Evolutionary conservation across 2,888 invertebrate species (phyloP).

Genomic region (Lycia hirtaria): DNA sequence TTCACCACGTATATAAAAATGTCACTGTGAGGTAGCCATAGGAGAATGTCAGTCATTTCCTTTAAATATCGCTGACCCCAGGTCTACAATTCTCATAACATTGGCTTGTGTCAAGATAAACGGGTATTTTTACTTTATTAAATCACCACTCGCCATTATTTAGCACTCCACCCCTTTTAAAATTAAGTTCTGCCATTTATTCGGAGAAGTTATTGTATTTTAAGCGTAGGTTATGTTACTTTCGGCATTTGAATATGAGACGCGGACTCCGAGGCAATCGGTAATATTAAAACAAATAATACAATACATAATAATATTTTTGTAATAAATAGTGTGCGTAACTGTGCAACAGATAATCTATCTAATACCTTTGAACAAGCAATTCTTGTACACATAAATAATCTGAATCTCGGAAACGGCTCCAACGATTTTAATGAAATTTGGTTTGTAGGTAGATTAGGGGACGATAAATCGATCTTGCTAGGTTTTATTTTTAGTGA

Average conservation of each 20-base stretch:
- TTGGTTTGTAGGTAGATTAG: no score
- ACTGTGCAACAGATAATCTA: no score
- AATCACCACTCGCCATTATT: constrained; percentile 23
- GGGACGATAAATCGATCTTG: no score
- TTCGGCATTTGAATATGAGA: constrained; percentile 7
- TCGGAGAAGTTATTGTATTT: constrained; percentile 31
- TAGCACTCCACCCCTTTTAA: constrained; percentile 28
- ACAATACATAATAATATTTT: neutral
- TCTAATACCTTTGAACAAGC: no score
- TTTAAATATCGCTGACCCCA: constrained; percentile 33
- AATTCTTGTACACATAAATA: no score
- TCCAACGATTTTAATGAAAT: no score
- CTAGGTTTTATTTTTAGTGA: no score
- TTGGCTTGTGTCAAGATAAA: constrained; percentile 43
- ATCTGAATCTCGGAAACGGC: no score
- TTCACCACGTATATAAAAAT: no score
- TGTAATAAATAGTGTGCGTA: no score
- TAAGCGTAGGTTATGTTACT: constrained; percentile 9
- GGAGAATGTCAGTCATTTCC: constrained; percentile 21
- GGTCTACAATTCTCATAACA: constrained; percentile 35
- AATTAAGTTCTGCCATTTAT: constrained; percentile 29
- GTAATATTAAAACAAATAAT: constrained; percentile 1
- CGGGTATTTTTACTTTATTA: constrained; percentile 42
- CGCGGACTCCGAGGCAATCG: no score
- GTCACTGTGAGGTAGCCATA: constrained; percentile 2